Base-by-base conservation (phyloP, 2,888 invertebrate genomes). In the Diarsia mendica region DNA sequence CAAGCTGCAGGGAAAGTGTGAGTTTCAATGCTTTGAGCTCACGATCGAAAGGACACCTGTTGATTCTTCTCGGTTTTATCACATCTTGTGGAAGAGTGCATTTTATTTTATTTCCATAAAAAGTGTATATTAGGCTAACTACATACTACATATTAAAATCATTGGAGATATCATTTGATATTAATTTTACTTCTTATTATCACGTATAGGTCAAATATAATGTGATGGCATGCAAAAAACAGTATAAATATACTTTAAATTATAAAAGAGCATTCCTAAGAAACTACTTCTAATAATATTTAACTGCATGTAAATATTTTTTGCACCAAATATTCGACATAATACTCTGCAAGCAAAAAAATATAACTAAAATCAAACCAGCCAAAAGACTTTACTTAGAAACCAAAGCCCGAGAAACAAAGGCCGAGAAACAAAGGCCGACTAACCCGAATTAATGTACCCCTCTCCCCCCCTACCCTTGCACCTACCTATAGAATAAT, bases 401-500 rank as follows among this genome's bases (percentile, higher is more conserved):
- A 68, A 51, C 23, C 55, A 39, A 44, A 51, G 8, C 60, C 67
- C 46, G 23, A 33, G 49, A 67, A 85, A 85, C 63, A 68, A 81
- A 84, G 46, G 53, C 82, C 44, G 60, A 46, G 49, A 67, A 85
- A 85, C 63, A 68, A 81, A 84, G 46, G 53, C 82, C 44, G 60
- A 46, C 44, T 74, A 81, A 70, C 63, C 70, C 82, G 70, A 71
- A 85, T 75, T 71, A 81, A 85, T 85, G 51, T 58, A 20, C n/a
- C 33, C 13, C 33, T 13, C 46, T 48, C 46, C 46, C n/a, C 13
- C 28, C 2, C n/a, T n/a, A 28, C 61, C 53, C 23, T 61, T 15
- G 9, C 46, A 49, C 65, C 60, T 51, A 53, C 67, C 83, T 72
- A 82, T 49, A 67, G 83, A 85, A 83, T 77, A 82, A 82, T 85